These are phyloP conservation scores for Chiloscyllium punctatum DNA, from an alignment of 2,797 vertebrate genomes.

Conservation along the genomic window DNA sequence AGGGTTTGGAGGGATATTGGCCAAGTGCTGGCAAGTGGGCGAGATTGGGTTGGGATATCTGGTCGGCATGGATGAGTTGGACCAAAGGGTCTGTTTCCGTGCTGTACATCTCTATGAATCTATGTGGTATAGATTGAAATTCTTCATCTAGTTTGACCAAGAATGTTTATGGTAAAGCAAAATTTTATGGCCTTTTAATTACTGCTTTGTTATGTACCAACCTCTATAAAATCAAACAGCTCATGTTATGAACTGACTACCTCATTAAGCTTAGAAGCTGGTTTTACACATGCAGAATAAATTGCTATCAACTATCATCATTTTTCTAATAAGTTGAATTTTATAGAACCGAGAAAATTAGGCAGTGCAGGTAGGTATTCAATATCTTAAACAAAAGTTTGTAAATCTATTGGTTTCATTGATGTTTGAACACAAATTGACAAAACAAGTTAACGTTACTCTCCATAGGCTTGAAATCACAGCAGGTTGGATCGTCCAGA, in stretches of 20 bases:
- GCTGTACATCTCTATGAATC: no score
- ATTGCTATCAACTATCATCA: neutral
- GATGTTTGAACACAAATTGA: neutral
- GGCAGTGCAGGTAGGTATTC: neutral
- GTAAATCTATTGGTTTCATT: neutral
- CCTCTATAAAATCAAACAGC: neutral
- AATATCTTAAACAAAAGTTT: neutral
- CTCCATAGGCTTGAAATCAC: neutral
- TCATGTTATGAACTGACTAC: neutral
- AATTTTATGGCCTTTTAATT: neutral
- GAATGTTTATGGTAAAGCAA: neutral
- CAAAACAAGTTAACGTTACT: no score
- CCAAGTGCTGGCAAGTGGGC: no score
- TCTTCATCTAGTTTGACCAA: neutral
- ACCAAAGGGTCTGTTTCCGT: no score
- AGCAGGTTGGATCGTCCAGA: neutral
- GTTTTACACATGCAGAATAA: neutral
- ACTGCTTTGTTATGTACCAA: neutral
- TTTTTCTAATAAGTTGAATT: neutral
- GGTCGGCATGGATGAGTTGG: no score
- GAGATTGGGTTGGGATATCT: no score
- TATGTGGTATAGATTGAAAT: neutral
- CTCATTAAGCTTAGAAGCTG: neutral
- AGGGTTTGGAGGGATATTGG: no score
- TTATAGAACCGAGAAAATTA: neutral